phyloP scores from a whole-genome alignment of 1,140 invertebrate genomes.

The Zaprionus davidi region DNA sequence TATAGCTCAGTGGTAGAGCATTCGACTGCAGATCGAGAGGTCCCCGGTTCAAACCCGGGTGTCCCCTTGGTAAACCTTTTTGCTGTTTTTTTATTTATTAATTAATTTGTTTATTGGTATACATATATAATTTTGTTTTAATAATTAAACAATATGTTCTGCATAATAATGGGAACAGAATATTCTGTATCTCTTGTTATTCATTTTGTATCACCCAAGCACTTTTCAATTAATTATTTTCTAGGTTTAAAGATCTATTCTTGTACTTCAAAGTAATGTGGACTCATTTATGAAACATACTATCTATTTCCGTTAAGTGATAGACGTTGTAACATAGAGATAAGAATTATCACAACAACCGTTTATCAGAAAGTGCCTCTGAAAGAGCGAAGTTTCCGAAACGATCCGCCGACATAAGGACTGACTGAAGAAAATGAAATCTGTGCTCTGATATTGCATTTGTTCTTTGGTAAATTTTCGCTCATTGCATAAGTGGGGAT shows the following conservation, averaged over 20 bases:
- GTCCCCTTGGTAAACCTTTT: slow-evolving; percentile 88
- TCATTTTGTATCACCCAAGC: rapidly evolving
- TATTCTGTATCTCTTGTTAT: not conserved
- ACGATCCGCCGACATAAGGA: slow-evolving; percentile 25
- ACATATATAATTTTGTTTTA: slow-evolving; percentile 4
- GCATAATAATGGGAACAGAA: not conserved
- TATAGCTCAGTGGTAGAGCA: slow-evolving; percentile 97
- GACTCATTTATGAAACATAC: slow-evolving; percentile 33
- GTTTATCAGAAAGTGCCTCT: slow-evolving; percentile 59
- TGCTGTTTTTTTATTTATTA: slow-evolving; percentile 1
- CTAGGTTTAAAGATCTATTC: no score
- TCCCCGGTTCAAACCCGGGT: slow-evolving; percentile 97
- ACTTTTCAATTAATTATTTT: not conserved
- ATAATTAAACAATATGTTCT: not conserved
- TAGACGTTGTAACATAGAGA: slow-evolving; percentile 41
- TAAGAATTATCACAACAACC: slow-evolving; percentile 38
- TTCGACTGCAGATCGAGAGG: slow-evolving; percentile 97
- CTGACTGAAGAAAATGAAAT: not conserved
- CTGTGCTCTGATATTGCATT: not conserved
- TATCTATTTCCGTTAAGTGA: slow-evolving; percentile 25
- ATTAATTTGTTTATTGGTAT: not conserved
- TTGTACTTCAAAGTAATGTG: not conserved
- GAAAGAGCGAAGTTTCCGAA: not conserved
- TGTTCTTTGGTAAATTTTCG: slow-evolving; percentile 41
- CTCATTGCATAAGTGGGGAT: slow-evolving; percentile 62